Base-by-base conservation (phyloP, 2,888 invertebrate species). In the Microctonus aethiopoides region DNA sequence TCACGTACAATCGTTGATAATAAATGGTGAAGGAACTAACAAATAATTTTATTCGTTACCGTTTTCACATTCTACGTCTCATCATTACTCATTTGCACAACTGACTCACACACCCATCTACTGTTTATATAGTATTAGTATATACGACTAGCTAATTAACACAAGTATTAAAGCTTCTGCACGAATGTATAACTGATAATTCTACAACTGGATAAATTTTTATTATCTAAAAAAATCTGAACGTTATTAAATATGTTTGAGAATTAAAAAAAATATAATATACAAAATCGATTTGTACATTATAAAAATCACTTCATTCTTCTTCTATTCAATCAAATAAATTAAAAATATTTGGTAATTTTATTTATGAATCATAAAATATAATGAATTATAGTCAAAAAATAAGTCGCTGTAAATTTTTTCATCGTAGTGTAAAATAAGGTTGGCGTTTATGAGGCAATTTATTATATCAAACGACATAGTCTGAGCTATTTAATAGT, bases 21-120 rank as follows among this genome's bases (percentile, higher is more conserved):
- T 26, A n/a, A 5, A 54, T n/a, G n/a, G 2, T 54, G 24, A 11
- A 34, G 6, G 20, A 34, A 57, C 16, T 57, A 57, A 9, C 29
- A 54, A 24, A 52, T 64, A 52, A 20, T 22, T 54, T 64, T 9
- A 22, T 9, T 34, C 32, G n/a, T 11, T 36, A 51, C 36, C 52
- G 59, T 60, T 71, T 54, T 11, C n/a, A 60, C 46, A 56, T 75
- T 56, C 71, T 72, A 71, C 74, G 73, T 75, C 74, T 73, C 61
- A 66, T 68, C 72, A 26, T 26, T 29, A 26, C 72, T 73, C 73
- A 80, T 80, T 81, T 80, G 72, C 76, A 78, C 78, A 79, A 78
- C 77, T 81, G 83, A 82, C 74, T 78, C 80, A 81, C 72, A 77
- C 74, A 65, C 46, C 65, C 65, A n/a, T 52, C 51, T 64, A 26